Conservation (phyloP, 23 tunicate genomes). For the Phallusia fumigata region DNA sequence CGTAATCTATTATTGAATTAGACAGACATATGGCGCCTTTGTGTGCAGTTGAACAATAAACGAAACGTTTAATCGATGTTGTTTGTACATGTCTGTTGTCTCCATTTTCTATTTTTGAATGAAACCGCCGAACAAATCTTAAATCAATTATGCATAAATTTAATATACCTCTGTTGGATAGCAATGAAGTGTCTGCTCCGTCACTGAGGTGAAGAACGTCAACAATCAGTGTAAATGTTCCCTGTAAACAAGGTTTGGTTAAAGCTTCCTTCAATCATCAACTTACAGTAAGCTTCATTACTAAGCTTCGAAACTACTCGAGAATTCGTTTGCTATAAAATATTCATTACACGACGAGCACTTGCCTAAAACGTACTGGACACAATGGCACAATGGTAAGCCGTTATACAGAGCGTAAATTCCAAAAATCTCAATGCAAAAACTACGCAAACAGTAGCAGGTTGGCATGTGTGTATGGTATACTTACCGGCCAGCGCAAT, state of each 20-base stretch:
- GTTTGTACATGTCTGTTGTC: background rate
- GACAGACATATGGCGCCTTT: constrained; percentile 12
- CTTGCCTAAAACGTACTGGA: too few relatives aligned
- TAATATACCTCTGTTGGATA: background rate
- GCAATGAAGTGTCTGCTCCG: background rate
- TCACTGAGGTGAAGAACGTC: constrained; percentile 40
- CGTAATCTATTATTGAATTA: constrained; percentile 5
- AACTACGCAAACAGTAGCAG: too few relatives aligned
- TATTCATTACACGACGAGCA: constrained; percentile 15
- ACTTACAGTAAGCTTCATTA: background rate
- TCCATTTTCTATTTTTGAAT: background rate
- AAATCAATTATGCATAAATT: background rate
- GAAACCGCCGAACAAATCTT: too few relatives aligned
- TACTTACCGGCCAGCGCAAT: constrained; percentile 57
- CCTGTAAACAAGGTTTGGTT: constrained; percentile 19
- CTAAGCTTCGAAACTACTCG: background rate
- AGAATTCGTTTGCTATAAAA: constrained; percentile 15
- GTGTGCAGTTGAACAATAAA: background rate
- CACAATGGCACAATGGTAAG: too few relatives aligned
- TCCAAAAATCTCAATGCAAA: too few relatives aligned
- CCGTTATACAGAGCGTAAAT: too few relatives aligned
- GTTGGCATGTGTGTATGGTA: too few relatives aligned
- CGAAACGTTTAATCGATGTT: constrained; percentile 7
- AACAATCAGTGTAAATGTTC: constrained; percentile 48
- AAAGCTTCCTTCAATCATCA: background rate